Evolutionary conservation across 2,888 invertebrate genomes (phyloP).

Genomic region (Colostygia pectinataria): DNA sequence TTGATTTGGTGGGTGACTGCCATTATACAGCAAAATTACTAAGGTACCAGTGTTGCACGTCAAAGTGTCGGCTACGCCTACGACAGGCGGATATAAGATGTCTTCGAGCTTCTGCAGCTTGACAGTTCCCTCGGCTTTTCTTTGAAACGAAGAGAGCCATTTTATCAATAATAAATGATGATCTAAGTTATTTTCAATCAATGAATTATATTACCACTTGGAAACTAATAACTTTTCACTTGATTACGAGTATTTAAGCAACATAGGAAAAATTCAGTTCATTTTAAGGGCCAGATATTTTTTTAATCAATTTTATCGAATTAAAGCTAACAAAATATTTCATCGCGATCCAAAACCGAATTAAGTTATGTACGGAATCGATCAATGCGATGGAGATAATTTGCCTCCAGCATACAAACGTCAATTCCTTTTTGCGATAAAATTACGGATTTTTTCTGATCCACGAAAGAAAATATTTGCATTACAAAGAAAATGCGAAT

Average conservation of each 20-base stretch:
- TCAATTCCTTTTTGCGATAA: neutral
- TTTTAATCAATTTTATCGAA: neutral
- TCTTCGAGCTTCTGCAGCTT: conserved; percentile 9
- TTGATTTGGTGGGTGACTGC: neutral
- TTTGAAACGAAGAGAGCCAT: neutral
- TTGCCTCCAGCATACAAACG: neutral
- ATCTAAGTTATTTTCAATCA: neutral
- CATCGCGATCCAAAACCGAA: conserved; percentile 22
- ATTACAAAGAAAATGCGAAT: neutral
- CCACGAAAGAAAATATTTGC: neutral
- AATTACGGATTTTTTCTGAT: neutral
- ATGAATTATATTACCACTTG: neutral
- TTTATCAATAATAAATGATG: neutral
- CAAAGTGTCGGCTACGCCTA: conserved; percentile 9
- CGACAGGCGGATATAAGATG: conserved; percentile 25
- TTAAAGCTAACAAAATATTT: neutral
- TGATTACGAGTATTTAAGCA: no score
- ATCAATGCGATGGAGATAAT: conserved; percentile 1
- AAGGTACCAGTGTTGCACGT: conserved; percentile 2
- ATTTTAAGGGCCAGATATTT: no score
- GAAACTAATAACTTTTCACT: no score
- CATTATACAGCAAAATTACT: neutral
- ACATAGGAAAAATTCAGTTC: no score
- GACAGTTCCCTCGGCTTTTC: conserved; percentile 6
- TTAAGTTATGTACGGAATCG: conserved; percentile 23